Percentiles rank a stretch among this genome's conserved stretches.
Conservation (phyloP, 1,140 invertebrate genomes). For the Oscheius sp. region DNA sequence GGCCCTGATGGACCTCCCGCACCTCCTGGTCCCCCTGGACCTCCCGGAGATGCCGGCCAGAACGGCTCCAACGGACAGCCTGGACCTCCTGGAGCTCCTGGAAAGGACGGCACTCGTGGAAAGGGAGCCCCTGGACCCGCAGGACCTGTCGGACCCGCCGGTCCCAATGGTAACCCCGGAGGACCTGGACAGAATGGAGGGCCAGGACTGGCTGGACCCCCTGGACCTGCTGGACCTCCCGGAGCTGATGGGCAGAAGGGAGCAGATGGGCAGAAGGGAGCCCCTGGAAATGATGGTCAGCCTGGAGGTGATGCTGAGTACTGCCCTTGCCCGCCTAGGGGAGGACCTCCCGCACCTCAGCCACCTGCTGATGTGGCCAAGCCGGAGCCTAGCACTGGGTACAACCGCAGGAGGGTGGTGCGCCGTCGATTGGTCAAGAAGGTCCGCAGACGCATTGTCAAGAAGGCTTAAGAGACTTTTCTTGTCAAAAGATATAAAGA, state of each 20-base stretch:
- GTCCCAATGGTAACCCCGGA: not conserved
- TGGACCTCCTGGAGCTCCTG: conserved; percentile 5
- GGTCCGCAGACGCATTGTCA: not conserved
- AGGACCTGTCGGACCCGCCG: conserved; percentile 1
- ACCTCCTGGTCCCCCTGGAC: conserved; percentile 15
- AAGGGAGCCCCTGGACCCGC: conserved; percentile 9
- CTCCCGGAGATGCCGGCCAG: conserved; percentile 8
- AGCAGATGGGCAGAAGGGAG: not conserved
- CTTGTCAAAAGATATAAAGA: too few species aligned
- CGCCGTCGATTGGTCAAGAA: not conserved
- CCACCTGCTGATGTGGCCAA: too few species aligned
- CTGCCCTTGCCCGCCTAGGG: not conserved
- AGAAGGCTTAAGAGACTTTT: too few species aligned
- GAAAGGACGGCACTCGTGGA: conserved; percentile 5
- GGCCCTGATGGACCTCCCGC: not conserved
- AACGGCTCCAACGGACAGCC: conserved; percentile 1
- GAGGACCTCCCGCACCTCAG: not conserved
- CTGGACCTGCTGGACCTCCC: not conserved
- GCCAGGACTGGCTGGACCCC: conserved; percentile 1
- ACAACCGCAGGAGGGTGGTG: not conserved
- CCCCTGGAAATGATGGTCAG: not conserved
- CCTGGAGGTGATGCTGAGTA: conserved; percentile 2
- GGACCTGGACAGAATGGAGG: conserved; percentile 6
- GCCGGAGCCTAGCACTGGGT: too few species aligned
- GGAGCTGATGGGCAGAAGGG: not conserved